Percentiles rank a stretch among this genome's conserved stretches.
These are phyloP conservation scores for Ooceraea biroi DNA, from an alignment of 1,140 invertebrate species.

Conservation along the genomic window DNA sequence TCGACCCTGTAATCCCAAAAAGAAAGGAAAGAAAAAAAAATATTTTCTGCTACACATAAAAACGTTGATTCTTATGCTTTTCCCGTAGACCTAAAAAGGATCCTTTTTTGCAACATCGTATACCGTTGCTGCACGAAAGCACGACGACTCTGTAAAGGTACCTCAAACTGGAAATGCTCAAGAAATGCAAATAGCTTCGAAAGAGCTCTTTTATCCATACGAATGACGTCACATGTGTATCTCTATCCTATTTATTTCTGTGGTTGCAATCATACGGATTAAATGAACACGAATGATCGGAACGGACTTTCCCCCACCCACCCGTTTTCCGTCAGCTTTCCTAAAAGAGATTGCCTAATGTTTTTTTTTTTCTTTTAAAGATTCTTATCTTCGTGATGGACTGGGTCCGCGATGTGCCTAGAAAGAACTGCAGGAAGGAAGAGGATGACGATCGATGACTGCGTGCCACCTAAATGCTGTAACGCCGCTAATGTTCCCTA, in stretches of 20 bases:
- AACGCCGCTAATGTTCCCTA: slow-evolving; percentile 79
- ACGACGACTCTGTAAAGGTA: slow-evolving; percentile 63
- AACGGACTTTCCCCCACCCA: slow-evolving; percentile 63
- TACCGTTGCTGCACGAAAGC: slow-evolving; percentile 46
- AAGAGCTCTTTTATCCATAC: background rate
- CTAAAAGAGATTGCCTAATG: slow-evolving; percentile 73
- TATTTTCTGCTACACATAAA: slow-evolving; percentile 61
- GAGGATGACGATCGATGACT: slow-evolving; percentile 73
- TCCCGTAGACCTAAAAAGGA: slow-evolving; percentile 78
- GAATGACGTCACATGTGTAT: background rate
- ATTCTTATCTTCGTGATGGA: slow-evolving; percentile 74
- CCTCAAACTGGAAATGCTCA: slow-evolving; percentile 56
- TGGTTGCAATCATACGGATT: slow-evolving; percentile 15
- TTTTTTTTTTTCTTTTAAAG: slow-evolving; percentile 61
- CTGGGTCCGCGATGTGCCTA: slow-evolving; percentile 84
- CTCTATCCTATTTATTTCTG: slow-evolving; percentile 1
- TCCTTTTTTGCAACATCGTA: slow-evolving; percentile 54
- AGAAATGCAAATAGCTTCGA: slow-evolving; percentile 37
- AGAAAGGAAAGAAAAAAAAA: slow-evolving; percentile 71
- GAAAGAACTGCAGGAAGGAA: slow-evolving; percentile 84
- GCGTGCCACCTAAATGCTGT: slow-evolving; percentile 81
- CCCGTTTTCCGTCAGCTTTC: slow-evolving; percentile 58
- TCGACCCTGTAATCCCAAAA: slow-evolving; percentile 80
- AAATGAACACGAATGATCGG: slow-evolving; percentile 50
- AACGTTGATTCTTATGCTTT: slow-evolving; percentile 65